phyloP scores from a whole-genome alignment of 2,888 invertebrate species.

The Nomada ferruginata region DNA sequence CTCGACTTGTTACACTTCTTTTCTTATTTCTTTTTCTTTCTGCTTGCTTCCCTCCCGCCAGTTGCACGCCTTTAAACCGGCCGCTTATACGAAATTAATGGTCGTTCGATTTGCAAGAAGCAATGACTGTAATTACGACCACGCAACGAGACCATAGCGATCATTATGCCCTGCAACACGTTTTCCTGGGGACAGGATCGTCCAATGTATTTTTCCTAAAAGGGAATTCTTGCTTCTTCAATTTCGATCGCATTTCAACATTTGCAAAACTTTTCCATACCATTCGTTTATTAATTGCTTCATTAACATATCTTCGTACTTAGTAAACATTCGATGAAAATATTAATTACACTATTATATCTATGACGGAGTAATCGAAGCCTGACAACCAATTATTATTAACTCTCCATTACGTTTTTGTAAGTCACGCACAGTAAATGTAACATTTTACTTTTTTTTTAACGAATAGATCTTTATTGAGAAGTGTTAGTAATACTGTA shows the following conservation, averaged over 20 bases:
- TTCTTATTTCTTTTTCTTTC: neutral
- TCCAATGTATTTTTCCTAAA: too few species aligned
- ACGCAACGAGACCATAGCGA: slow-evolving; percentile 6
- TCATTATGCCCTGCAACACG: neutral
- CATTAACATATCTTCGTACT: too few species aligned
- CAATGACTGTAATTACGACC: slow-evolving; percentile 34
- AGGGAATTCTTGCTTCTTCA: too few species aligned
- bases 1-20: slow-evolving; percentile 43
- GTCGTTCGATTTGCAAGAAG: slow-evolving; percentile 13
- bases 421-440: neutral
- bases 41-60: neutral
- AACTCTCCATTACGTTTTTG: neutral
- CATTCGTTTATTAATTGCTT: too few species aligned
- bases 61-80: slow-evolving; percentile 8
- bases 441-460: neutral
- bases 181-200: too few species aligned
- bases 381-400: slow-evolving; percentile 7
- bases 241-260: too few species aligned
- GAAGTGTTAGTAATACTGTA: neutral
- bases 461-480: neutral
- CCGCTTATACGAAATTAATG: slow-evolving; percentile 40
- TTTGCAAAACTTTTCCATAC: too few species aligned
- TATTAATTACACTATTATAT: too few species aligned
- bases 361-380: neutral
- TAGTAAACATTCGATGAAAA: too few species aligned